A percentile compares a stretch with the other conserved stretches of the same genome.
Evolutionary conservation across 2,888 invertebrate genomes (phyloP).

Genomic region (Cloeon dipterum): DNA sequence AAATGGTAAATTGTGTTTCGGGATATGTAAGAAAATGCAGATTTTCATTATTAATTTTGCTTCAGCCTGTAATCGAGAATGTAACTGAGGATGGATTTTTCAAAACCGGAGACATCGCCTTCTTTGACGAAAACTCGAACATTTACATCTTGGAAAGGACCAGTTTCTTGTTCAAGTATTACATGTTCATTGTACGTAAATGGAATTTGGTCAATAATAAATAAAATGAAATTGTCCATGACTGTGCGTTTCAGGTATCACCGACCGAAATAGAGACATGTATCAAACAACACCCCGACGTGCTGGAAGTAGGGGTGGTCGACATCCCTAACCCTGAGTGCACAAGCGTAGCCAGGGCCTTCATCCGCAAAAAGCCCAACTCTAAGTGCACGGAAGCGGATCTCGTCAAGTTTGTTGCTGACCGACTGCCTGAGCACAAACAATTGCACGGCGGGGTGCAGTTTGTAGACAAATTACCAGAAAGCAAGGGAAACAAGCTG

Average conservation of each 20-base stretch:
- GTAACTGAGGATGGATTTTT: slow-evolving; percentile 3
- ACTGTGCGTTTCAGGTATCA: background rate
- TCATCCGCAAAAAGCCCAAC: background rate
- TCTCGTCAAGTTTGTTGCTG: background rate
- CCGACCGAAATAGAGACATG: slow-evolving; percentile 2
- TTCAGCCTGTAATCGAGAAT: too few species aligned
- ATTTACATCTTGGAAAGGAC: background rate
- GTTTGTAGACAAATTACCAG: background rate
- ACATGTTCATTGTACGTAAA: background rate
- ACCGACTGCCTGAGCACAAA: background rate
- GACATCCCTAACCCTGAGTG: slow-evolving; percentile 1
- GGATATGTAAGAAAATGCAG: too few species aligned
- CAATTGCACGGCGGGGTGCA: background rate
- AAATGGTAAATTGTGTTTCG: too few species aligned
- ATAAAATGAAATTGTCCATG: too few species aligned
- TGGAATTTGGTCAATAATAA: too few species aligned
- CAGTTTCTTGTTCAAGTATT: slow-evolving; percentile 1
- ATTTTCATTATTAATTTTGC: too few species aligned
- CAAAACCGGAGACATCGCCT: slow-evolving; percentile 1
- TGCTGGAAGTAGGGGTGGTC: background rate
- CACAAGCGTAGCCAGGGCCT: background rate
- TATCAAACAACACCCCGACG: background rate
- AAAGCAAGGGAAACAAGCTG: background rate
- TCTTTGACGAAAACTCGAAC: slow-evolving; percentile 1
- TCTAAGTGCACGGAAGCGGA: background rate